Evolutionary conservation across 2,888 invertebrate genomes (phyloP), one percentile per base, ranked within the genome.

Genomic region (Buathra laborator): DNA sequence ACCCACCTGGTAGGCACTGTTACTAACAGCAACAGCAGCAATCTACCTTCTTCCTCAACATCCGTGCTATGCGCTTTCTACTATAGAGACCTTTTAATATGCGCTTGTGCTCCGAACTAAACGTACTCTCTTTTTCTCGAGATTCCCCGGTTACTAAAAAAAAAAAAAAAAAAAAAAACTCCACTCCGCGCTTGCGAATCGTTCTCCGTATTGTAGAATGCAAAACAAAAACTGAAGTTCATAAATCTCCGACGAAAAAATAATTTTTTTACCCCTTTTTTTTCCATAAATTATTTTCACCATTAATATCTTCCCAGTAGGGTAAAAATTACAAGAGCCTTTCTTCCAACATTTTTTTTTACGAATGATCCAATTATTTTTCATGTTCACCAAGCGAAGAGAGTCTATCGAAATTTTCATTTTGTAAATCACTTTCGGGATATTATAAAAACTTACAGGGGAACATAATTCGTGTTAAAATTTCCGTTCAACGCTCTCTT

Each of bases 21-120:
- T 85, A 87, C 83, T 88, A 86, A 86, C 86, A 84, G 83, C 71
- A 86, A 79, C 87, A 87, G 85, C 86, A 88, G 84, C 87, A 88
- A 87, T 62, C 62, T 14, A 86, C 76, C 81, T 86, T 88, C 87
- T 89, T 88, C 81, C 86, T 59, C 75, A 68, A 67, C 81, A 51
- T 44, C 51, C 48, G 29, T 43, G 44, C 48, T 3, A n/a, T 37
- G 1, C 7, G 0, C 32, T 43, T 43, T 53, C 48, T 51, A 53
- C n/a, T 29, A 46, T 46, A 64, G 66, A 84, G 78, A 81, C 16
- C 32, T 37, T 48, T 75, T 66, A 51, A 64, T 51, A 62, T 12
- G 46, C 74, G 46, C 62, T 62, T 16, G 46, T 48, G 32, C 32
- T 32, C 48, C 37, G 14, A 37, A 19, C 37, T 75, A 32, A 16